Evolutionary conservation across 2,888 invertebrate genomes (phyloP).

Genomic region (Microplitis manilae): DNA sequence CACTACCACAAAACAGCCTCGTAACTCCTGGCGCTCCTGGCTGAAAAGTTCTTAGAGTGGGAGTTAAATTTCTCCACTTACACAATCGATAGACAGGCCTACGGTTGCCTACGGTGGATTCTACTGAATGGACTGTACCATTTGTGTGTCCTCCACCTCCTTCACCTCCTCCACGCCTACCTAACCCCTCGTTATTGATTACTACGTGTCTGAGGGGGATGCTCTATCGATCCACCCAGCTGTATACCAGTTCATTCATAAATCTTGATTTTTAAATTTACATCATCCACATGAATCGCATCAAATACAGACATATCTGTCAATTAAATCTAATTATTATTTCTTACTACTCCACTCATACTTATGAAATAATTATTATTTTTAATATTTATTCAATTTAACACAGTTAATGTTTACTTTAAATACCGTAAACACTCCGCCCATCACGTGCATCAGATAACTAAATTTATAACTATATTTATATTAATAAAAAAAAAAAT

Average conservation of each 20-base stretch:
- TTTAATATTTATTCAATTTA: not conserved
- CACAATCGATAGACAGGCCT: conserved; percentile 69
- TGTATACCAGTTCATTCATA: conserved; percentile 71
- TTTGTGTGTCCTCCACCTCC: conserved; percentile 61
- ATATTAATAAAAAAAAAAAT: not conserved
- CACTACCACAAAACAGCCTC: not conserved
- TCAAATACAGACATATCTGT: not conserved
- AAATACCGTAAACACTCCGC: not conserved
- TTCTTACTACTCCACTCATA: not conserved
- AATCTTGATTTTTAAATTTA: conserved; percentile 61
- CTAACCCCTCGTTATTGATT: conserved; percentile 66
- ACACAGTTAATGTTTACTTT: not conserved
- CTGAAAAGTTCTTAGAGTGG: not conserved
- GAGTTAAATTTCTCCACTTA: conserved; percentile 55
- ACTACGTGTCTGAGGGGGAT: conserved; percentile 61
- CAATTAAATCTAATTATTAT: not conserved
- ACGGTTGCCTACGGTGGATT: conserved; percentile 62
- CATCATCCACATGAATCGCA: conserved; percentile 19
- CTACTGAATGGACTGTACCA: conserved; percentile 70
- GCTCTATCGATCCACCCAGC: conserved; percentile 70
- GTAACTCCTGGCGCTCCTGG: not conserved
- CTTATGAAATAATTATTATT: not conserved
- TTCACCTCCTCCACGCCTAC: conserved; percentile 59
- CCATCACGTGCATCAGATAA: not conserved
- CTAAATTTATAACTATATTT: not conserved